A percentile compares a stretch with the other conserved stretches of the same genome.
These are phyloP conservation scores for Clarias gariepinus DNA, from an alignment of 2,113 vertebrate species.

Conservation along the genomic window DNA sequence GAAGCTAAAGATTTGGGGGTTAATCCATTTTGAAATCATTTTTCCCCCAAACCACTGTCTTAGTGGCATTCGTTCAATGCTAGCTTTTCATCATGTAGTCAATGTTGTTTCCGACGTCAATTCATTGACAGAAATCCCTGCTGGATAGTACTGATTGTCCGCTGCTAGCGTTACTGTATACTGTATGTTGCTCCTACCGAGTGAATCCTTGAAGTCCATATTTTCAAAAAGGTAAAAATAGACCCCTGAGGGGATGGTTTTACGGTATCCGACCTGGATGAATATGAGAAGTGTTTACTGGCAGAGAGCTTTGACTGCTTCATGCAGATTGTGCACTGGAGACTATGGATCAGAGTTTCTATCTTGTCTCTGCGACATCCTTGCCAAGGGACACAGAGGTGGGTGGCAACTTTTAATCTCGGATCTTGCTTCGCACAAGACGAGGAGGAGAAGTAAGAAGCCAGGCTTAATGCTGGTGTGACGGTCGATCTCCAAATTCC, in stretches of 20 bases:
- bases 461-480: neutral
- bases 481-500: neutral
- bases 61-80: too few species aligned
- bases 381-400: neutral
- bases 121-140: too few species aligned
- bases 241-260: neutral
- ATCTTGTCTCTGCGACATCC: neutral
- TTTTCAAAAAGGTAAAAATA: neutral
- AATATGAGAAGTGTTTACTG: neutral
- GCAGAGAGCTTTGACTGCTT: neutral
- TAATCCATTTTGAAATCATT: too few species aligned
- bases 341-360: neutral
- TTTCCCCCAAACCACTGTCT: too few species aligned
- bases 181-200: neutral
- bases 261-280: neutral
- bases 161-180: neutral
- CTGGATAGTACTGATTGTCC: neutral
- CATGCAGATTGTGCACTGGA: neutral
- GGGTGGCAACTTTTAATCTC: neutral
- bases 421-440: neutral
- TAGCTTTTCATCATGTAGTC: too few species aligned
- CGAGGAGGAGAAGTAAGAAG: neutral
- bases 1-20: too few species aligned
- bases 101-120: too few species aligned
- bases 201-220: neutral